These are phyloP conservation scores for Pygmarrhopalites habei DNA, from an alignment of 1,140 invertebrate genomes.

Conservation along the genomic window DNA sequence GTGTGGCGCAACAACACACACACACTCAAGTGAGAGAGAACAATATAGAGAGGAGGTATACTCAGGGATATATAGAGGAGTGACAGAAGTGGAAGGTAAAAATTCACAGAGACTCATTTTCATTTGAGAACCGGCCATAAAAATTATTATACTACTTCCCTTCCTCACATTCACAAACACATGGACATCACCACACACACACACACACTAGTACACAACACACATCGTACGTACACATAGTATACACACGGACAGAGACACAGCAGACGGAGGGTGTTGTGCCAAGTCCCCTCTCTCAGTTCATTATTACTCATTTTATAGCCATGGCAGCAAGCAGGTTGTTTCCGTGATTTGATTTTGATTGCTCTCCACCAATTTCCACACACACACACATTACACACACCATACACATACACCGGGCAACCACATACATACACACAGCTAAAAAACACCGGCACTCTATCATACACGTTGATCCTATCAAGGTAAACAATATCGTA, in stretches of 20 bases:
- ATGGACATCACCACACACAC: too few species aligned
- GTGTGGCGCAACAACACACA: not conserved
- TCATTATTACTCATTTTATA: conserved; percentile 10
- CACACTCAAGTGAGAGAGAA: not conserved
- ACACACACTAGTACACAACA: not conserved
- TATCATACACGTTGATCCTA: not conserved
- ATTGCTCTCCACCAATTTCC: too few species aligned
- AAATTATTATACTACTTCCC: not conserved
- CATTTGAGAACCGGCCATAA: not conserved
- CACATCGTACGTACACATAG: too few species aligned
- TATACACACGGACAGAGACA: too few species aligned
- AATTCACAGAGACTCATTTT: not conserved
- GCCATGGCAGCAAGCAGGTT: not conserved
- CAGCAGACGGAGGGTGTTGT: not conserved
- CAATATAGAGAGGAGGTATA: not conserved
- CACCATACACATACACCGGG: not conserved
- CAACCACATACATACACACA: not conserved
- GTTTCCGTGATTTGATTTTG: conserved; percentile 4
- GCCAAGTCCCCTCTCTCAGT: not conserved
- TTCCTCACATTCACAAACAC: not conserved
- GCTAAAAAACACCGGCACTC: not conserved
- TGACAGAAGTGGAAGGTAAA: not conserved
- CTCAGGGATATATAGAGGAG: not conserved
- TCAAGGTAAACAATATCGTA: not conserved
- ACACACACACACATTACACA: not conserved